Conservation (phyloP, 1,140 invertebrate genomes). For the Helicoverpa armigera region DNA sequence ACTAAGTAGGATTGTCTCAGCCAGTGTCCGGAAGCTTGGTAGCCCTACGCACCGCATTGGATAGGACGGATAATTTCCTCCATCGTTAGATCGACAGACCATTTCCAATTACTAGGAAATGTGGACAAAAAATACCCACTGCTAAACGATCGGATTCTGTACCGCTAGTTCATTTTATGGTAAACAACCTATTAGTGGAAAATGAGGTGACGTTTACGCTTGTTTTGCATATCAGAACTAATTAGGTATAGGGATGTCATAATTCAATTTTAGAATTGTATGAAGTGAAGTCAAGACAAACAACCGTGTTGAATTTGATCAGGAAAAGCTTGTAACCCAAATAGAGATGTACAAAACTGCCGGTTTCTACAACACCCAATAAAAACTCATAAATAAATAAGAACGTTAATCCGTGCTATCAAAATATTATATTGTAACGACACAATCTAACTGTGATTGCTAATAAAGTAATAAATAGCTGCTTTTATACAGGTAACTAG, state of each 20-base stretch:
- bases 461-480: slow-evolving; percentile 43
- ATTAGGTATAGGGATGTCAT: too few relatives aligned
- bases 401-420: background rate
- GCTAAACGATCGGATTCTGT: background rate
- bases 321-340: background rate
- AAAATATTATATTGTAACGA: slow-evolving; percentile 1
- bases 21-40: too few relatives aligned
- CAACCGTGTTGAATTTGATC: background rate
- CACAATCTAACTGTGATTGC: slow-evolving; percentile 19
- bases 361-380: background rate
- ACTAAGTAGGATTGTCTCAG: too few relatives aligned
- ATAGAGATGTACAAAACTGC: background rate
- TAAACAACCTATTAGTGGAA: background rate
- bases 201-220: background rate
- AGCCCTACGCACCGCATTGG: background rate
- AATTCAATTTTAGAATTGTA: too few relatives aligned
- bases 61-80: slow-evolving; percentile 22
- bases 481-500: slow-evolving; percentile 31
- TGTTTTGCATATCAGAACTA: background rate
- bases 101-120: slow-evolving; percentile 16
- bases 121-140: background rate
- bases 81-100: slow-evolving; percentile 14
- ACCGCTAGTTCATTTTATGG: background rate
- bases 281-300: too few relatives aligned
- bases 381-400: background rate